Evolutionary conservation across 2,797 vertebrate genomes (phyloP).

Genomic region (Rhynchonycteris naso): DNA sequence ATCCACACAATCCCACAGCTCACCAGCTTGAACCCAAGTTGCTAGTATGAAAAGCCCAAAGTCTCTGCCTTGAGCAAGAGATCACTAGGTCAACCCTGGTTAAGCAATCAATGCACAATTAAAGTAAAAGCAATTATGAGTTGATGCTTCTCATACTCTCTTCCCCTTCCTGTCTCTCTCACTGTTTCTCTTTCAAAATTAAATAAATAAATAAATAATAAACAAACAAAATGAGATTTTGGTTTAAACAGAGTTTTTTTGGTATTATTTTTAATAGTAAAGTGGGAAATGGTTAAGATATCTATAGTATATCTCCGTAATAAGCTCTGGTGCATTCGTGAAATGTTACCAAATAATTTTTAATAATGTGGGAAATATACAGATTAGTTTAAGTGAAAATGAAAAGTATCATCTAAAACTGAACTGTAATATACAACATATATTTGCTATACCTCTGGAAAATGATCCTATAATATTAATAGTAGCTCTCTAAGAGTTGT

Average conservation of each 20-base stretch:
- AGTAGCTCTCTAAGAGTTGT: not conserved
- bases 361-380: not conserved
- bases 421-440: not conserved
- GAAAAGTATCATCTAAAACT: not conserved
- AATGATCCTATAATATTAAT: not conserved
- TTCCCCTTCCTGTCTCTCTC: too few relatives aligned
- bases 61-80: too few relatives aligned
- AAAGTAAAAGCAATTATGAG: too few relatives aligned
- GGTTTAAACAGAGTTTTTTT: not conserved
- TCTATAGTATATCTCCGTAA: not conserved
- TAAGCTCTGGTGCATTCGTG: not conserved
- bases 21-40: too few relatives aligned
- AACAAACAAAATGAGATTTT: not conserved
- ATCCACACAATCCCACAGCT: too few relatives aligned
- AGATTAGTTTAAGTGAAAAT: conserved; percentile 10
- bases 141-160: too few relatives aligned
- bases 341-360: conserved; percentile 23
- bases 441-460: not conserved
- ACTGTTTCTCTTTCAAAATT: too few relatives aligned
- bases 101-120: too few relatives aligned
- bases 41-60: too few relatives aligned
- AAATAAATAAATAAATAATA: too few relatives aligned
- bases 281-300: conserved; percentile 2
- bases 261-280: conserved; percentile 29
- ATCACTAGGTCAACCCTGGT: too few relatives aligned